phyloP scores from a whole-genome alignment of 35 echinoderm and acorn worm species.

The Apostichopus japonicus region DNA sequence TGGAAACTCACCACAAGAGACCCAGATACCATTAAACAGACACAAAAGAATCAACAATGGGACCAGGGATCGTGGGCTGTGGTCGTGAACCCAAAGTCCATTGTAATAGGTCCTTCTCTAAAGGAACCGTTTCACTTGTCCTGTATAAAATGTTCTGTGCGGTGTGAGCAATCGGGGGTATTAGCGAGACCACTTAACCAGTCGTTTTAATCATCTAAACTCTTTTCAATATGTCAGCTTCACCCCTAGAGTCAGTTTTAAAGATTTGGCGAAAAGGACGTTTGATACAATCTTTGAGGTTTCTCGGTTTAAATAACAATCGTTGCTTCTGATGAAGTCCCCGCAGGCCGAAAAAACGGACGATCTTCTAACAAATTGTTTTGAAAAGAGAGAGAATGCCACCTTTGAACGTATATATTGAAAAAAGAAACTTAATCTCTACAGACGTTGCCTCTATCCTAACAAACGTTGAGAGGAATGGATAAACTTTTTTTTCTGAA shows the following conservation, averaged over 20 bases:
- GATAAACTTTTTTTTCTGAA: too few species aligned
- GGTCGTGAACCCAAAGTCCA: constrained; percentile 13
- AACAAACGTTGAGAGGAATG: too few species aligned
- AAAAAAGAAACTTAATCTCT: too few species aligned
- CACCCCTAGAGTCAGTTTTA: constrained; percentile 29
- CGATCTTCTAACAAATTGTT: not conserved
- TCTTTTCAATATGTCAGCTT: constrained; percentile 29
- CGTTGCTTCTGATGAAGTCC: not conserved
- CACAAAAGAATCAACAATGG: not conserved
- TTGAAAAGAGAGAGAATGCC: not conserved
- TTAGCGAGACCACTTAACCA: constrained; percentile 11
- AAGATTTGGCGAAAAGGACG: not conserved
- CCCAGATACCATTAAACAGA: not conserved
- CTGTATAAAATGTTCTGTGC: not conserved
- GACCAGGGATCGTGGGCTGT: not conserved
- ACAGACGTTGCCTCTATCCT: too few species aligned
- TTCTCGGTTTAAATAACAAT: not conserved
- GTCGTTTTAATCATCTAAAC: not conserved
- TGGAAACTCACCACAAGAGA: not conserved
- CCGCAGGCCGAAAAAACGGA: not conserved
- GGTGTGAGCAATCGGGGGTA: constrained; percentile 7
- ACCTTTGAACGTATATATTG: not conserved
- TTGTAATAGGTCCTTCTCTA: not conserved
- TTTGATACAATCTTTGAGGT: not conserved
- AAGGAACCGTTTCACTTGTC: not conserved